phyloP scores from a whole-genome alignment of 2,113 vertebrate genomes.

The Seriola aureovittata region DNA sequence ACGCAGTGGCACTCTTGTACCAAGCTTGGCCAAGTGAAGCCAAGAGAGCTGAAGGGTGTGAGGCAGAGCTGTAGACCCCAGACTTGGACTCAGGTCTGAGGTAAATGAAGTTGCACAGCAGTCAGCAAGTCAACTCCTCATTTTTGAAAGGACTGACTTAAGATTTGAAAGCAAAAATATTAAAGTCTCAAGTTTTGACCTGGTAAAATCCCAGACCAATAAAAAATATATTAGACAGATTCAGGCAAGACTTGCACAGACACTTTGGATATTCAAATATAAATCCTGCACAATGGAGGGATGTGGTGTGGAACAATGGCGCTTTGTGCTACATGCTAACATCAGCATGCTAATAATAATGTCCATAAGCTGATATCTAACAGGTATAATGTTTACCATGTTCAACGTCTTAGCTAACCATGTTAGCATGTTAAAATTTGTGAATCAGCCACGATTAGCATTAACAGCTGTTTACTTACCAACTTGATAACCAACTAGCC shows the following conservation, averaged over 20 bases:
- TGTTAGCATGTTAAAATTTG: no score
- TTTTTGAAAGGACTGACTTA: not conserved
- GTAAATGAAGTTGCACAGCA: no score
- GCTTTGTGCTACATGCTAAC: not conserved
- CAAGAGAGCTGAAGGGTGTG: not conserved
- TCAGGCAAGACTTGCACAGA: no score
- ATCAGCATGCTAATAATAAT: no score
- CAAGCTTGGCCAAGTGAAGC: not conserved
- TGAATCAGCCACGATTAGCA: no score
- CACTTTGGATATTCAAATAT: not conserved
- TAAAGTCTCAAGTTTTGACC: not conserved
- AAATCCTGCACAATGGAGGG: not conserved
- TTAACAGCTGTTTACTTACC: no score
- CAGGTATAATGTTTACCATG: no score
- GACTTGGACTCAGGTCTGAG: not conserved
- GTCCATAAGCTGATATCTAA: not conserved
- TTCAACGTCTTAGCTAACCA: no score
- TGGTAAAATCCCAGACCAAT: not conserved
- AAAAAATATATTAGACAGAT: not conserved
- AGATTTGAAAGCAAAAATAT: not conserved
- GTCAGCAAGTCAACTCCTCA: no score
- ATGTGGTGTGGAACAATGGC: not conserved
- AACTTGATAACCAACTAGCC: no score
- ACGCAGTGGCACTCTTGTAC: slow-evolving; percentile 26
- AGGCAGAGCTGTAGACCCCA: not conserved